Base-by-base conservation (phyloP, 2,797 vertebrate species). In the Meriones psammophilus region DNA sequence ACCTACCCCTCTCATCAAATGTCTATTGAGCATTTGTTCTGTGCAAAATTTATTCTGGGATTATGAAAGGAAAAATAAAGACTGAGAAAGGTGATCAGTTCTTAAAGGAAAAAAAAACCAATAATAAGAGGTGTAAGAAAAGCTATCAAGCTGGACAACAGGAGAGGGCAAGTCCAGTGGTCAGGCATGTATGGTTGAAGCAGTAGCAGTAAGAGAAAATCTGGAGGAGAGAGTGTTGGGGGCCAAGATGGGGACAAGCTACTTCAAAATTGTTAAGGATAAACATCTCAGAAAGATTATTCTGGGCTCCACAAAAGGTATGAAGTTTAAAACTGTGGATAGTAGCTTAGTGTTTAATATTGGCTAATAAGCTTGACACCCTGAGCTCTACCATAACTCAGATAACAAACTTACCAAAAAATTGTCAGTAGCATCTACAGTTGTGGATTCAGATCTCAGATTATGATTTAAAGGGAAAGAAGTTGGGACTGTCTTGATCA, bases 11-110 rank as follows among this genome's bases (percentile, higher is more conserved):
- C 93, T 88, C 30, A 87, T 80, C 5, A 92, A 91, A 88, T 58
- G 92, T 42, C 81, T 76, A 62, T 18, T 36, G 39, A 94, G 42
- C 73, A 92, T 33, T 91, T 95, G 14, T 4, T 95, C 78, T 60
- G 4, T 62, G 74, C 13, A 69, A 89, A 33, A 22, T 24, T 88
- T 77, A 73, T n/a, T 50, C 10, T 84, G 66, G 50, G 54, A 26
- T 60, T 50, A 54, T 7, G 22, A 30, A 71, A 90, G 60, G 1
- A 58, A 81, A 83, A 94, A 46, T 33, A 83, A 22, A 39, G 14
- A 88, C 39, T 1, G 28, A 33, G 76, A 89, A 91, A 92, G 76
- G 64, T 58, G n/a, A 76, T 78, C 74, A 12, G 12, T 83, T 33
- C 30, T 93, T 68, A 26, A 46, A 36, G 58, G 42, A 54, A 86